Evolutionary conservation across 2,113 vertebrate genomes (phyloP).

Genomic region (Gallinago jamesoni): DNA sequence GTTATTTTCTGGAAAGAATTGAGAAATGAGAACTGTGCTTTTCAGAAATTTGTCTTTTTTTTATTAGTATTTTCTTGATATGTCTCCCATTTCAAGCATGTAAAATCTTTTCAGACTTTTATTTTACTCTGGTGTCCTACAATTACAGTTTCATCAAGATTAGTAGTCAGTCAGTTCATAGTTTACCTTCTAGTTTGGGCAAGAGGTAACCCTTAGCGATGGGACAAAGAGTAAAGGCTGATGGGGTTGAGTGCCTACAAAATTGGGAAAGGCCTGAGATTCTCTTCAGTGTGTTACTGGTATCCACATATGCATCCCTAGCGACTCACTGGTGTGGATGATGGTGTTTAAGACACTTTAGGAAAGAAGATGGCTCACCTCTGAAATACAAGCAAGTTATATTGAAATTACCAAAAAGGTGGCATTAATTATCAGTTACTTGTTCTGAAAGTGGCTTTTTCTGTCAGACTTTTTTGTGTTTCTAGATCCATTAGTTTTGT

Average conservation of each 20-base stretch:
- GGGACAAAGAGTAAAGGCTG: not conserved
- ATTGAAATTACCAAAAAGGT: not conserved
- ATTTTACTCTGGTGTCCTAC: not conserved
- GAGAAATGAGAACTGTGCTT: not conserved
- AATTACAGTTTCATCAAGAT: not conserved
- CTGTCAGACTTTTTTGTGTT: not conserved
- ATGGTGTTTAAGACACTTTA: not conserved
- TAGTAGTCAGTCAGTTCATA: not conserved
- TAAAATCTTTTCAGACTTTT: not conserved
- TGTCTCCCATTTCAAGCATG: not conserved
- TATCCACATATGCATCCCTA: accelerated
- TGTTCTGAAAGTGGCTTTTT: not conserved
- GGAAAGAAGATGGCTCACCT: not conserved
- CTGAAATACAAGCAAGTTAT: not conserved
- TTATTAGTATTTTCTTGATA: not conserved
- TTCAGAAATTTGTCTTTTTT: not conserved
- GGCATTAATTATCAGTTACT: not conserved
- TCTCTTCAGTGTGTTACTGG: not conserved
- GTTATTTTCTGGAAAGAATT: not conserved
- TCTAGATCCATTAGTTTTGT: not conserved
- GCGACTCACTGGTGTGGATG: not conserved
- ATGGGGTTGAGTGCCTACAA: not conserved
- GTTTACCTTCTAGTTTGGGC: not conserved
- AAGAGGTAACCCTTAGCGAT: not conserved
- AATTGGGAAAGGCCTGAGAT: not conserved